These are phyloP conservation scores for Labia minor DNA, from an alignment of 2,888 invertebrate species.

Conservation along the genomic window DNA sequence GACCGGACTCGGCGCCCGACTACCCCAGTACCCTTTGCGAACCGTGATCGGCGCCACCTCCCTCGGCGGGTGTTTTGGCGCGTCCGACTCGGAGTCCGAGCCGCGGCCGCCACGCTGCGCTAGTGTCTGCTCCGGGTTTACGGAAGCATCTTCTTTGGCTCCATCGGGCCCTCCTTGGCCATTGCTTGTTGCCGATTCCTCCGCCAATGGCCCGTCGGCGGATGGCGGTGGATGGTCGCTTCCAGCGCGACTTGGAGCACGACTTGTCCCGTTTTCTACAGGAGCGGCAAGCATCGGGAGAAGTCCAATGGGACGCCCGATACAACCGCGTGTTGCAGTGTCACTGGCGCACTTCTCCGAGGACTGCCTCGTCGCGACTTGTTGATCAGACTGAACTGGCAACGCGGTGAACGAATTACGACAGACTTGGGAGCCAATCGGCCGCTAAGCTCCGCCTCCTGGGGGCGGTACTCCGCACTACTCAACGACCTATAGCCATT, in stretches of 20 bases:
- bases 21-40: constrained; percentile 34
- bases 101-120: constrained; percentile 36
- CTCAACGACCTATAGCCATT: neutral
- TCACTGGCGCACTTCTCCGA: neutral
- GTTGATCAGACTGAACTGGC: neutral
- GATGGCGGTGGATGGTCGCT: neutral
- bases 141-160: constrained; percentile 34
- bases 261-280: constrained; percentile 17
- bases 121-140: constrained; percentile 27
- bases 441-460: neutral
- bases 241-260: neutral
- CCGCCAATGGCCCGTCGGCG: neutral
- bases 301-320: neutral
- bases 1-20: constrained; percentile 15
- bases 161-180: constrained; percentile 25
- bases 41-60: constrained; percentile 32
- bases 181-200: constrained; percentile 24
- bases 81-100: constrained; percentile 39
- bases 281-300: neutral
- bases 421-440: neutral
- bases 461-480: neutral
- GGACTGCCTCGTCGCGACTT: neutral
- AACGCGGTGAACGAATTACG: neutral
- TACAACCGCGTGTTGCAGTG: neutral
- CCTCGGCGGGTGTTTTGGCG: constrained; percentile 32